Evolutionary conservation across 1,140 invertebrate species (phyloP), one percentile per base, ranked within the genome.

Genomic region (Drosophila murphyi): DNA sequence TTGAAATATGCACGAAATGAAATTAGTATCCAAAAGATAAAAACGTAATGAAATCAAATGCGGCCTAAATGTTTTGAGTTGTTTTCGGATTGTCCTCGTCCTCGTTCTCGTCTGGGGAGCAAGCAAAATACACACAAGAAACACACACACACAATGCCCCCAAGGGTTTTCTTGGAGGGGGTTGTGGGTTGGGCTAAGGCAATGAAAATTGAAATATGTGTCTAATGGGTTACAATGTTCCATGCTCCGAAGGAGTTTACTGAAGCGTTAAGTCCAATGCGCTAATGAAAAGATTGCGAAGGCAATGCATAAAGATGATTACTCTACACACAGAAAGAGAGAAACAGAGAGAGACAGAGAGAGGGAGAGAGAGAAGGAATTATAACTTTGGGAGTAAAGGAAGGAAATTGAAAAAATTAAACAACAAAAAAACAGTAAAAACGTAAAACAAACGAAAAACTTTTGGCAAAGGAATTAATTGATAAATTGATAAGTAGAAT

Each of bases 11-110:
- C 76, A 82, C 72, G 72, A 80, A 88, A 79, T 80, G 79, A 87
- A 88, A 87, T 78, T 82, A 82, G 76, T 77, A 64, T 65, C 65
- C 76, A 72, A 89, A 89, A 89, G 83, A 88, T 88, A 88, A 88
- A 87, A 88, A 88, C 85, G 70, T 89, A 88, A 88, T 88, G 83
- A 88, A 88, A 88, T 83, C 69, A 88, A 88, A 89, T 89, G 85
- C 85, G 80, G 85, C 85, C 85, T 89, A 88, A 89, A 89, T 88
- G 80, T 77, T 80, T 67, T 45, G 45, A 52, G 57, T 64, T 81
- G 70, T 63, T 82, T 73, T 48, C 59, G 54, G 47, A 61, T 82
- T 82, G 69, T 77, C 74, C 60, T 54, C 48, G 57, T 45, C 6
- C 51, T 34, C 20, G 20, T 20, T 20, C 31, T 32, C 34, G 32